Evolutionary conservation across 2,113 vertebrate genomes (phyloP), one percentile per base, ranked within the genome.

Genomic region (Cheirogaleus medius): DNA sequence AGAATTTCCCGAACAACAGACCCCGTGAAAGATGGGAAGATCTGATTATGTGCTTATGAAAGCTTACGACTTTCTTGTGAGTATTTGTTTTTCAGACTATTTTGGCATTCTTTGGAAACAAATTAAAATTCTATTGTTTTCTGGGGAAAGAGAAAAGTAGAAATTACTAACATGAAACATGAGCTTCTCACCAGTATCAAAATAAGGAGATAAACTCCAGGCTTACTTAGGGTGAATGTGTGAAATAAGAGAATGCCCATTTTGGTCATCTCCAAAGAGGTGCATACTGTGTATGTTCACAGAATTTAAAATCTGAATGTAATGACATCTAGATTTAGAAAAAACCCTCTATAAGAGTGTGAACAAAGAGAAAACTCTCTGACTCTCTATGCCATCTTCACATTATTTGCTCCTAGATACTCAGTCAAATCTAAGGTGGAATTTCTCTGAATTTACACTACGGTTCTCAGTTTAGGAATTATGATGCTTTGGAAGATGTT

Each of bases 91-190:
- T 68, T 27, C 18, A 56, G 32, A 77, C 49, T 77, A 54, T 37
- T 86, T 94, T 95, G 78, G n/a, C 68, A 34, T 91, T 87, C 81
- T 82, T 68, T 71, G 44, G 90, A 13, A 74, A 78, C 5, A 93
- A 87, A 18, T 66, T 82, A 85, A 73, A 87, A 52, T 92, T 91
- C 58, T 82, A 13, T 52, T 91, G 14, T 77, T 93, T 96, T 77
- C 21, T 88, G 20, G 32, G 63, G 25, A 58, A 18, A 73, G 34
- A 78, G 52, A 78, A 93, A 83, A 71, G 39, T 63, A 34, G 18
- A 68, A 73, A 68, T 52, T n/a, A 82, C 20, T 80, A 78, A 85
- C 13, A 21, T 93, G 86, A 82, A 94, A 96, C 42, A 54, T 37
- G 13, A 69, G n/a, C 39, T 81, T 87, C 81, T 92, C 21, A 89